These are phyloP conservation scores for Butorides virescens DNA, from an alignment of 2,113 vertebrate species.

Conservation along the genomic window DNA sequence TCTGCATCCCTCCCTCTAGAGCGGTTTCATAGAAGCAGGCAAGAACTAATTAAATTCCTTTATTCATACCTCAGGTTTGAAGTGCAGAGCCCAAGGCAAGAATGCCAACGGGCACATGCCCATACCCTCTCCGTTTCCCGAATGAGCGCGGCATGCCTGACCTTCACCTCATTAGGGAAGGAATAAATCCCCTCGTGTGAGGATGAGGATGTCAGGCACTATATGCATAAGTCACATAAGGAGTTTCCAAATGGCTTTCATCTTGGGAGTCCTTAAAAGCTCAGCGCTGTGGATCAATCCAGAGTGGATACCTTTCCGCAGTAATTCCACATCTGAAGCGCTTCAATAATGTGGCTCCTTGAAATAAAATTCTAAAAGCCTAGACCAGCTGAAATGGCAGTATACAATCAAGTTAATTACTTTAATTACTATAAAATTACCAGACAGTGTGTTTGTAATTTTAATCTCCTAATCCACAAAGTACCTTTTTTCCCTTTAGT, in stretches of 20 bases:
- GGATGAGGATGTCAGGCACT: conserved; percentile 23
- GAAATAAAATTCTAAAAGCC: background rate
- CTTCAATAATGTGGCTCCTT: background rate
- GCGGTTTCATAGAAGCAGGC: background rate
- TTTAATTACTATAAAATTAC: conserved; percentile 58
- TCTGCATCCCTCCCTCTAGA: conserved; percentile 33
- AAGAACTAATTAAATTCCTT: conserved; percentile 61
- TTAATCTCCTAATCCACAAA: conserved; percentile 50
- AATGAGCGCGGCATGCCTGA: background rate
- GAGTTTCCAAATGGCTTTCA: conserved; percentile 40
- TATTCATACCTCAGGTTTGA: conserved; percentile 30
- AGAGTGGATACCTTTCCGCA: background rate
- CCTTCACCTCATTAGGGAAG: conserved; percentile 23
- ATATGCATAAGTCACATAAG: background rate
- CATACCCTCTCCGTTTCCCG: background rate
- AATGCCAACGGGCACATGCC: conserved; percentile 35
- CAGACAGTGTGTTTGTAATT: conserved; percentile 26
- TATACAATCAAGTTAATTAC: background rate
- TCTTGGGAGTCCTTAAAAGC: background rate
- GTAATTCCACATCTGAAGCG: conserved; percentile 23
- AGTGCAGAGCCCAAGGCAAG: conserved; percentile 18
- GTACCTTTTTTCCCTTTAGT: conserved; percentile 16
- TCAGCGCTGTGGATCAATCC: background rate
- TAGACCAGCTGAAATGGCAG: background rate
- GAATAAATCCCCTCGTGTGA: conserved; percentile 30